Evolutionary conservation across 1,140 invertebrate species (phyloP).

Genomic region (Lamellibrachia luymesi): DNA sequence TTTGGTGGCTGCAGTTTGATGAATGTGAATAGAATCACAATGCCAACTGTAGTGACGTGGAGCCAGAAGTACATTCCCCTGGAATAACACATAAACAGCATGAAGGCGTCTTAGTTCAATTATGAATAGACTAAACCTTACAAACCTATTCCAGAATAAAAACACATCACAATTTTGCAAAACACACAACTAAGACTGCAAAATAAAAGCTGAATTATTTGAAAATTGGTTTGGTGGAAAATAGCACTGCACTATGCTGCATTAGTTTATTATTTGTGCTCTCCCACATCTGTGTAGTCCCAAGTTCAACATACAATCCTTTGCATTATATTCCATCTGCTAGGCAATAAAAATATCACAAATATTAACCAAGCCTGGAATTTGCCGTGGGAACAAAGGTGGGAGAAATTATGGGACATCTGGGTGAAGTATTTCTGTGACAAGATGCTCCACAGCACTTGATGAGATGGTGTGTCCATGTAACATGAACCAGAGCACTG

Average conservation of each 20-base stretch:
- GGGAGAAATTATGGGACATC: background rate
- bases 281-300: no score
- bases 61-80: slow-evolving; percentile 14
- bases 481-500: no score
- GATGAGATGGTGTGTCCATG: background rate
- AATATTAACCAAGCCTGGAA: no score
- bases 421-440: background rate
- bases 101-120: no score
- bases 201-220: background rate
- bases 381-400: no score
- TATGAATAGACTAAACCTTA: background rate
- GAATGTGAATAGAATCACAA: slow-evolving; percentile 3
- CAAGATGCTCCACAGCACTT: background rate
- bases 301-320: no score
- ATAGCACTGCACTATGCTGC: background rate
- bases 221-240: no score
- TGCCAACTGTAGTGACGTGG: background rate
- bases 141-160: background rate
- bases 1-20: background rate
- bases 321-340: no score
- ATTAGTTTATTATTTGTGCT: no score
- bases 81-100: background rate
- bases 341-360: no score
- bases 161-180: background rate
- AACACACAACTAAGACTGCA: background rate